Conservation (phyloP, 2,797 vertebrate genomes). For the Apodemus agrarius region DNA sequence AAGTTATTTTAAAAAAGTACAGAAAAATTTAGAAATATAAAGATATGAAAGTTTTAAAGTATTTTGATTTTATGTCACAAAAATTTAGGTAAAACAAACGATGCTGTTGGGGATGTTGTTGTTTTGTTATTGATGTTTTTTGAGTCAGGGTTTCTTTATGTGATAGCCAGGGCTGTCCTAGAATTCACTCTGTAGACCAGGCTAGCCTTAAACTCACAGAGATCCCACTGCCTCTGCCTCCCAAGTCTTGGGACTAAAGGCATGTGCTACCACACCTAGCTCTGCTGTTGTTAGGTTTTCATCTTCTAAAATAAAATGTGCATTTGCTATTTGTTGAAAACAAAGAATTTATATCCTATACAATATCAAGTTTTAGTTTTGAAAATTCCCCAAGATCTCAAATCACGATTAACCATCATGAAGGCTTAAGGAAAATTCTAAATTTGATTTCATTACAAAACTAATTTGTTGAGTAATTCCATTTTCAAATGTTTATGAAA, state of each 20-base stretch:
- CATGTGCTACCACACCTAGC: neutral
- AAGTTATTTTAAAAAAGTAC: neutral
- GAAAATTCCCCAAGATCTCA: slow-evolving; percentile 61
- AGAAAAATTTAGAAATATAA: slow-evolving; percentile 52
- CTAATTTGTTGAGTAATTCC: slow-evolving; percentile 57
- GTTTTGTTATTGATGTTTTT: neutral
- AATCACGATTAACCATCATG: slow-evolving; percentile 56
- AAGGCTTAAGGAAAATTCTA: slow-evolving; percentile 52
- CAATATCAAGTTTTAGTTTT: slow-evolving; percentile 49
- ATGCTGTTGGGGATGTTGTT: neutral
- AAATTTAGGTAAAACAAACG: slow-evolving; percentile 69
- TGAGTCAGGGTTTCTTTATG: neutral
- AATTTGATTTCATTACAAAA: slow-evolving; percentile 69
- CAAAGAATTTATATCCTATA: slow-evolving; percentile 46
- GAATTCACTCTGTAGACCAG: neutral
- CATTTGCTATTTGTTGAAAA: slow-evolving; percentile 47
- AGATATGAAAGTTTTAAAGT: slow-evolving; percentile 46
- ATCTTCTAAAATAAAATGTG: slow-evolving; percentile 61
- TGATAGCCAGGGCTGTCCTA: neutral
- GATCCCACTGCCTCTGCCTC: neutral
- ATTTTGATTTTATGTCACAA: slow-evolving; percentile 43
- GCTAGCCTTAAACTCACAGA: neutral
- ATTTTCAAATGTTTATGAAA: slow-evolving; percentile 61
- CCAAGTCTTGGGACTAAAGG: neutral
- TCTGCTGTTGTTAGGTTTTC: slow-evolving; percentile 47